Evolutionary conservation across 2,797 vertebrate genomes (phyloP), one percentile per base, ranked within the genome.

Genomic region (Vespertilio murinus): DNA sequence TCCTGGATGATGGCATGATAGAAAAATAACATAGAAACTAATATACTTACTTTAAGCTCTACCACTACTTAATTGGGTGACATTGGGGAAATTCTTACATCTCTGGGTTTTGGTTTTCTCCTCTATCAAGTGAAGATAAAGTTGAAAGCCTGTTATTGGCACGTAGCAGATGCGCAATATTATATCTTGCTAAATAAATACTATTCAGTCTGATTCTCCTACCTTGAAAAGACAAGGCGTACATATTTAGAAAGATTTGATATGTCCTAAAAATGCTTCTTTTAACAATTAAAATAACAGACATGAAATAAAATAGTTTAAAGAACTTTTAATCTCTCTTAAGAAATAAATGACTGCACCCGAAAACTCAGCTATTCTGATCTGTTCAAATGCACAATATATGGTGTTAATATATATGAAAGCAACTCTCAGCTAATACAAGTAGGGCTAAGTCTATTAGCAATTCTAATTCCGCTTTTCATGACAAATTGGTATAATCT

Each of bases 181-280:
- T 89, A 30, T 78, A 49, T 85, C 92, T 86, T 90, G 54, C 81
- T 84, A 77, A 81, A 49, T 94, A 83, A 86, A 67, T 84, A 28
- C 47, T 77, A 49, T 33, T 87, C 20, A 78, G 7, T 59, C 33
- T 94, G 33, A 67, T 75, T 88, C 38, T 78, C 25, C 59, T 90
- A 78, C 14, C 45, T 88, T 88, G 64, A 82, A 88, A 94, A 92
- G 52, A 92, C 14, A 74, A 70, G 35, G 65, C 45, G 25, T 80
- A 45, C 45, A 28, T 86, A 49, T 75, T 90, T 90, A 89, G 65
- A 95, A 88, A 93, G 42, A n/a, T 87, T 73, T 25, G 4, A 28
- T 85, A 49, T 38, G 11, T 93, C 67, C 40, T 82, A 65, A 74
- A 88, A 59, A 61, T 71, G 17, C 64, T 75, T 91, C 45, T 18